phyloP scores from a whole-genome alignment of 2,888 invertebrate species.

The Cataglyphis altisquamis region DNA sequence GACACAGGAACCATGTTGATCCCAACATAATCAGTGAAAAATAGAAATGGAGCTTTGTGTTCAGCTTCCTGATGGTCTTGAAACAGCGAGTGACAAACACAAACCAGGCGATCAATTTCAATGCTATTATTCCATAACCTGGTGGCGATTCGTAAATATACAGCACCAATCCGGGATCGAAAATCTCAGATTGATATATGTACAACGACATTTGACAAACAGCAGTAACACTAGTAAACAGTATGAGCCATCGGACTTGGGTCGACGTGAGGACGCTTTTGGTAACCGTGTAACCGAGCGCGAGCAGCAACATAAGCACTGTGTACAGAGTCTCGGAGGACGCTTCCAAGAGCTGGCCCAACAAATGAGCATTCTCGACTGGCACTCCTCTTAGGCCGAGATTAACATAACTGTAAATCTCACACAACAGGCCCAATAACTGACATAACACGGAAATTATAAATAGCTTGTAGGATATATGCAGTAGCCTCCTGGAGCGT shows the following conservation, averaged over 20 bases:
- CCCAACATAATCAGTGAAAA: constrained; percentile 80
- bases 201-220: constrained; percentile 92
- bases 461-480: constrained; percentile 96
- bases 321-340: constrained; percentile 92
- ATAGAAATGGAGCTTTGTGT: constrained; percentile 80
- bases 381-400: constrained; percentile 93
- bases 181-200: constrained; percentile 93
- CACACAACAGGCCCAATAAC: constrained; percentile 90
- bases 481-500: constrained; percentile 93
- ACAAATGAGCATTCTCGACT: constrained; percentile 84
- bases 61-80: constrained; percentile 78
- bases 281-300: constrained; percentile 96
- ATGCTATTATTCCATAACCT: constrained; percentile 93
- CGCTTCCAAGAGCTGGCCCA: constrained; percentile 92
- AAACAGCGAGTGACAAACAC: constrained; percentile 89
- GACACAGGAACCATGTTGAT: constrained; percentile 82
- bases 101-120: constrained; percentile 93
- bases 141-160: constrained; percentile 97
- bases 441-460: constrained; percentile 91
- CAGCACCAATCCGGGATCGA: constrained; percentile 96
- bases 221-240: constrained; percentile 93
- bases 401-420: constrained; percentile 91
- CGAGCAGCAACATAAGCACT: constrained; percentile 92
- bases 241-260: constrained; percentile 92
- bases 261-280: constrained; percentile 92